These are phyloP conservation scores for Arizona elegans DNA, from an alignment of 2,113 vertebrate genomes.

Conservation along the genomic window DNA sequence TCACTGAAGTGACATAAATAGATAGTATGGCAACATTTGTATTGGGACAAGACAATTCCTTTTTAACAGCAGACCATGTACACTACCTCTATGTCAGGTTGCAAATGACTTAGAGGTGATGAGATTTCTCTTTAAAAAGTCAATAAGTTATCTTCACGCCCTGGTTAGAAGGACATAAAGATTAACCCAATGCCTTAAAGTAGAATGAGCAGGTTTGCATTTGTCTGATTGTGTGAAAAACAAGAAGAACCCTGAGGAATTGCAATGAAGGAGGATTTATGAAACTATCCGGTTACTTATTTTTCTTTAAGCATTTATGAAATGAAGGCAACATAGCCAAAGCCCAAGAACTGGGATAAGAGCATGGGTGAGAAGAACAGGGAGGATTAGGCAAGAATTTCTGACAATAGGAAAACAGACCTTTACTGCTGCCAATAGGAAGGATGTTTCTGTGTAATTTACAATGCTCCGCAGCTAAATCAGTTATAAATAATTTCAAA, in stretches of 20 bases:
- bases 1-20: not conserved
- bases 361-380: not conserved
- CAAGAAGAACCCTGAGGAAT: not conserved
- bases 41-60: not conserved
- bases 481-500: not conserved
- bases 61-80: not conserved
- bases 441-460: not conserved
- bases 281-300: not conserved
- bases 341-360: not conserved
- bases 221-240: not conserved
- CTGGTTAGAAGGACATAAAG: not conserved
- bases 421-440: not conserved
- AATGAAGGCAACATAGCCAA: not conserved
- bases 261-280: not conserved
- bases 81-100: not conserved
- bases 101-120: not conserved
- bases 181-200: not conserved
- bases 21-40: not conserved
- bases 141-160: not conserved
- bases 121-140: not conserved
- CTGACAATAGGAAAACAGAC: not conserved
- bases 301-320: not conserved
- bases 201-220: not conserved
- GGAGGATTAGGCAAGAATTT: not conserved
- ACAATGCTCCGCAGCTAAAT: not conserved